phyloP scores from a whole-genome alignment of 2,888 invertebrate species.

The Hoplodrina ambigua region DNA sequence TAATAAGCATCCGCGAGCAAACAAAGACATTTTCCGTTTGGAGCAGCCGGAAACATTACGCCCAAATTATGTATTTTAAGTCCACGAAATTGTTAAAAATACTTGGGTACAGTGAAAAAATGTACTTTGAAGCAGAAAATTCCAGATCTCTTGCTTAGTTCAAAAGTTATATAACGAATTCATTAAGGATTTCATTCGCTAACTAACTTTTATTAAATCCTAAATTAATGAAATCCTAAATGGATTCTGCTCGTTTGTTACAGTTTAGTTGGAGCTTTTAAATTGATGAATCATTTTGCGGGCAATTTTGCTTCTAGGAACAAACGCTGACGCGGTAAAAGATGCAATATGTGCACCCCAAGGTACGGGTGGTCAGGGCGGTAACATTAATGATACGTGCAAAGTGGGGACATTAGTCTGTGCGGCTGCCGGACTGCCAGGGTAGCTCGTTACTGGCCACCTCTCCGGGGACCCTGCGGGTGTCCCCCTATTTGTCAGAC shows the following conservation, averaged over 20 bases:
- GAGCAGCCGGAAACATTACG: constrained; percentile 81
- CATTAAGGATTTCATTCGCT: constrained; percentile 33
- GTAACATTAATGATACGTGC: constrained; percentile 75
- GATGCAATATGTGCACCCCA: constrained; percentile 55
- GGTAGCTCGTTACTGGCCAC: constrained; percentile 73
- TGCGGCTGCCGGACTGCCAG: constrained; percentile 60
- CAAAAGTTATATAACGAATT: constrained; percentile 39
- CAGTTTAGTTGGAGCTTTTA: constrained; percentile 29
- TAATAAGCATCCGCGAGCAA: constrained; percentile 85
- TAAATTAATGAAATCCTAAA: constrained; percentile 39
- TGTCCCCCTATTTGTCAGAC: constrained; percentile 75
- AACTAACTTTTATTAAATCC: constrained; percentile 42
- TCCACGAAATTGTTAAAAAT: constrained; percentile 71
- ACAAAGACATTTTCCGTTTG: constrained; percentile 85
- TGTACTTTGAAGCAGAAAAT: constrained; percentile 14
- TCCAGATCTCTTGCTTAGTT: constrained; percentile 19
- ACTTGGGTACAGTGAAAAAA: constrained; percentile 53
- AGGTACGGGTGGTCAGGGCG: constrained; percentile 62
- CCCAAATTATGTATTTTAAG: constrained; percentile 80
- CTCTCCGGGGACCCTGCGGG: constrained; percentile 73
- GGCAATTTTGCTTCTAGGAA: constrained; percentile 20
- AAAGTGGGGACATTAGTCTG: constrained; percentile 77
- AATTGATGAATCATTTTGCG: constrained; percentile 37
- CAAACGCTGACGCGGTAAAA: constrained; percentile 42
- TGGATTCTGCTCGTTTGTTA: constrained; percentile 39